Evolutionary conservation across 2,797 vertebrate genomes (phyloP), one percentile per base, ranked within the genome.

Genomic region (Cheirogaleus major): DNA sequence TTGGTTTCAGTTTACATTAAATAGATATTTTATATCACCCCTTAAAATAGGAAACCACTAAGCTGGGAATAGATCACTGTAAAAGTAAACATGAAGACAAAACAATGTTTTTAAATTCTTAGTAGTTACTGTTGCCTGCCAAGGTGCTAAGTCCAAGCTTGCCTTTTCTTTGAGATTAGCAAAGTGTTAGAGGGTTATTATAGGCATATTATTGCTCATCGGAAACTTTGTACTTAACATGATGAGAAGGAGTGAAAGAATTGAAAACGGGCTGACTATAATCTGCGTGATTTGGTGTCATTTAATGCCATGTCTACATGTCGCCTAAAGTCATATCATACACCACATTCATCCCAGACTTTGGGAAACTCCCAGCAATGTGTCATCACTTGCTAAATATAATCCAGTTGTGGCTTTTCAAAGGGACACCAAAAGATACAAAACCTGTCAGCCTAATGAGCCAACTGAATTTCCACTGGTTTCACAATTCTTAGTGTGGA

Each of bases 361-460:
- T 70, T 43, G 75, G 95, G 75, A 72, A 73, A 63, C 63, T 92
- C 80, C 88, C 88, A 89, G 89, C 81, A 73, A 41, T 63, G 25
- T 25, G 84, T 86, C 91, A 95, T 69, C 87, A 30, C 88, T 86
- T 67, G 43, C 63, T 96, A 91, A 97, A 87, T 75, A 92, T 80
- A 79, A 87, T 25, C 50, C 41, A 23, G 27, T 32, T 52, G 35
- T 17, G 75, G 79, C 70, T 93, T 93, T 69, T 72, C 43, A 61
- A 67, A 67, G 55, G 79, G 61, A 59, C 25, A 0, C 4, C 0
- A 41, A 38, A 61, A 73, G 25, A 43, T 32, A 5, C 4, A 20
- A 43, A 80, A 12, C 30, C 55, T 7, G 7, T 35, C 63, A 73
- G 59, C 25, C 25, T 13, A 27, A 38, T 0, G 27, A 55, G 72